A percentile compares a stretch with the other conserved stretches of the same genome.
Evolutionary conservation across 2,113 vertebrate species (phyloP).

Genomic region (Leuciscus idus): DNA sequence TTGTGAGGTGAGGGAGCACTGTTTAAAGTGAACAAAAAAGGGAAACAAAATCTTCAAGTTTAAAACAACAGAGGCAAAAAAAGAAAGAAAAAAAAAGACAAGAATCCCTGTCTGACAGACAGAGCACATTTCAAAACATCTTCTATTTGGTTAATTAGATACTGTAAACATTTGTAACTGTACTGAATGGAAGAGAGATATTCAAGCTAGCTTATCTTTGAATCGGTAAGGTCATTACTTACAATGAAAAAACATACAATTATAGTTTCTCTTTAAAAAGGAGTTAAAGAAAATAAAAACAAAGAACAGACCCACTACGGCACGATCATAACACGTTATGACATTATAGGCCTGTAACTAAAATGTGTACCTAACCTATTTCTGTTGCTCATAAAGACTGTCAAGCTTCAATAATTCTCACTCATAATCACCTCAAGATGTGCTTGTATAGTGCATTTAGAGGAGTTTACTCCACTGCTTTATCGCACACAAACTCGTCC

Average conservation of each 20-base stretch:
- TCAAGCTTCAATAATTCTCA: conserved; percentile 33
- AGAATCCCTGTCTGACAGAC: conserved; percentile 60
- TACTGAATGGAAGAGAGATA: conserved; percentile 70
- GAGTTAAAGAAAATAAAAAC: conserved; percentile 55
- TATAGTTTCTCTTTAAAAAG: conserved; percentile 68
- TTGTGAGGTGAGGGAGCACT: conserved; percentile 72
- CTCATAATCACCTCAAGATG: conserved; percentile 4
- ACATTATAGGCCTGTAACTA: conserved; percentile 54
- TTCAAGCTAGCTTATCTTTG: conserved; percentile 80
- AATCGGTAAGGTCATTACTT: conserved; percentile 75
- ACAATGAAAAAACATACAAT: conserved; percentile 71
- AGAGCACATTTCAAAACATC: conserved; percentile 68
- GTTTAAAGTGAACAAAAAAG: conserved; percentile 59
- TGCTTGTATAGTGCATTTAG: conserved; percentile 31
- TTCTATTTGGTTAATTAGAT: conserved; percentile 80
- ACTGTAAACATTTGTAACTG: conserved; percentile 79
- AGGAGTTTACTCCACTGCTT: conserved; percentile 25
- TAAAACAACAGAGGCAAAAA: conserved; percentile 70
- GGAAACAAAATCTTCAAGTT: conserved; percentile 72
- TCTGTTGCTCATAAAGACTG: conserved; percentile 32
- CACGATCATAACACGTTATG: conserved; percentile 70
- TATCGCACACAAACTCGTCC: background rate
- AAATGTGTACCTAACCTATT: conserved; percentile 9
- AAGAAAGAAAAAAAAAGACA: conserved; percentile 58
- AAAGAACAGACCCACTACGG: conserved; percentile 57